Evolutionary conservation across 2,888 invertebrate species (phyloP), one percentile per base, ranked within the genome.

Genomic region (Caenorhabditis sinica): DNA sequence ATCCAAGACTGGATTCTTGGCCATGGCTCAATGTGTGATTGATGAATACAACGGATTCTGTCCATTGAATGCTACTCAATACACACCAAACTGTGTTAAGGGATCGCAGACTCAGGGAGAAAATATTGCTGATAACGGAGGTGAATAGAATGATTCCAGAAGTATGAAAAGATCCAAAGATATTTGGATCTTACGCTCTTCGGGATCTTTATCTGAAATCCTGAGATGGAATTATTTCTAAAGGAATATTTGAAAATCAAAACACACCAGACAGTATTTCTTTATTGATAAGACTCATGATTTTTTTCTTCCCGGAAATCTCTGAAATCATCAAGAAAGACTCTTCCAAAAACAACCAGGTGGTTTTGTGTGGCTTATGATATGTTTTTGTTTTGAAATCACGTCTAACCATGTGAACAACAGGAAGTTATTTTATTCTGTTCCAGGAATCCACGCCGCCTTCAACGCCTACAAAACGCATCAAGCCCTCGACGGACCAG

Each of bases 41-140:
- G 43, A 89, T 40, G 90, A 91, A 49, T 91, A 90, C 83, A 66
- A 53, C 73, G 30, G 45, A 4, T 91, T 89, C 87, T 90, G 90
- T 60, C 90, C 90, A 28, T 84, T 89, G 58, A 61, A 77, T 49
- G 75, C 73, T 20, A 65, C 77, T 20, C 30, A 45, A 4, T 87
- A 86, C 63, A 58, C 58, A 8, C 88, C 88, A 9, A 84, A 87
- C 20, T 90, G 90, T 77, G 85, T 94, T n/a, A 94, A 95, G 88
- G 94, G 95, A 1, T 89, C 92, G 1, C 92, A 92, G 49, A 95
- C 94, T 3, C 93, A 95, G 40, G 94, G 94, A 33, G 94, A 94
- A 90, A 94, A 94, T 89, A 94, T 94, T 80, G 94, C 94, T 6
- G 94, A 94, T 89, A 94, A 94, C 89, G 94, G 94, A 60, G 90